Conservation (phyloP, 1,140 invertebrate species). For the Zaprionus camerounensis region DNA sequence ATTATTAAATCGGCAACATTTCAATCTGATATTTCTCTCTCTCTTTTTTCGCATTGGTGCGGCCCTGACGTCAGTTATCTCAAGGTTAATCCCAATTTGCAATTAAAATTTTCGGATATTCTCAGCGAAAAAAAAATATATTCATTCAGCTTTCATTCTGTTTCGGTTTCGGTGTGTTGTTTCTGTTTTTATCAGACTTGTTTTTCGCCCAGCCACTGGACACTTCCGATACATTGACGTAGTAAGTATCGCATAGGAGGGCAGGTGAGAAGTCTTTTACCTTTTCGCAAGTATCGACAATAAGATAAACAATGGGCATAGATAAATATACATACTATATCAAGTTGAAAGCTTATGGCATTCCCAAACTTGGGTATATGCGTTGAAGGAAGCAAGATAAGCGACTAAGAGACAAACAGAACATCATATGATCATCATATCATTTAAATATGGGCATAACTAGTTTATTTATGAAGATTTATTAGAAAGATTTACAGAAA, state of each 20-base stretch:
- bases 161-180: conserved; percentile 10
- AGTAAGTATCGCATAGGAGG: conserved; percentile 4
- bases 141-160: conserved; percentile 52
- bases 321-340: conserved; percentile 24
- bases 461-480: neutral
- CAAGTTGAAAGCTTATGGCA: conserved; percentile 19
- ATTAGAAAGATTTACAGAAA: neutral
- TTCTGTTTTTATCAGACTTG: conserved; percentile 62
- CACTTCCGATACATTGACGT: conserved; percentile 80
- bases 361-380: conserved; percentile 4
- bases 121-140: conserved; percentile 43
- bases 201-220: conserved; percentile 52
- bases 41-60: neutral
- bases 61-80: conserved; percentile 63
- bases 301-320: conserved; percentile 65
- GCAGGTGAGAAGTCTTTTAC: conserved; percentile 51
- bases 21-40: conserved; percentile 5
- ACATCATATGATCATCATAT: conserved; percentile 5
- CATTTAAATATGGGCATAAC: neutral
- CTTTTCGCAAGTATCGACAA: conserved; percentile 34
- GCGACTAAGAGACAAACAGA: neutral
- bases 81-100: conserved; percentile 60
- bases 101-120: conserved; percentile 73
- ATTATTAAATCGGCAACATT: conserved; percentile 8
- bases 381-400: neutral